A percentile compares a stretch with the other conserved stretches of the same genome.
phyloP scores from a whole-genome alignment of 1,140 invertebrate genomes.

The Drosophila biarmipes region DNA sequence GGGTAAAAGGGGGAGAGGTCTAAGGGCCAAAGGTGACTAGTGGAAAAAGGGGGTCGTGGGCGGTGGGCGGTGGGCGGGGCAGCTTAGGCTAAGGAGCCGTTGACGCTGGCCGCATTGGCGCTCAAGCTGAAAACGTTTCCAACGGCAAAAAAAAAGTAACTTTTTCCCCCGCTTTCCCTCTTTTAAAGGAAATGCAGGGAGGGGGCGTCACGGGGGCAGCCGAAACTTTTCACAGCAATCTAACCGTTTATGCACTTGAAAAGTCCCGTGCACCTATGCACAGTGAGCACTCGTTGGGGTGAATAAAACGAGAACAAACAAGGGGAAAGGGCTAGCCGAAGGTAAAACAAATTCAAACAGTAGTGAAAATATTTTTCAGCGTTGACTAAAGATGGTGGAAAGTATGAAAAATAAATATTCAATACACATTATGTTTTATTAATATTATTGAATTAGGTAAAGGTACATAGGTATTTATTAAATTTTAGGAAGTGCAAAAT shows the following conservation, averaged over 20 bases:
- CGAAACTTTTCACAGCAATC: conserved; percentile 51
- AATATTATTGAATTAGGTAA: no score
- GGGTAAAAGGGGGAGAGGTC: not conserved
- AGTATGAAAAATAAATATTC: no score
- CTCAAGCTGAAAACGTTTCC: conserved; percentile 67
- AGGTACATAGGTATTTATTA: no score
- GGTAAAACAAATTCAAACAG: not conserved
- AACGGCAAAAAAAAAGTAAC: conserved; percentile 29
- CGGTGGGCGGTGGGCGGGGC: not conserved
- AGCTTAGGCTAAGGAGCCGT: conserved; percentile 40
- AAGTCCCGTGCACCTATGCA: conserved; percentile 29
- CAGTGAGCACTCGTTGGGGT: conserved; percentile 3
- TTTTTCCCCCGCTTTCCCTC: not conserved
- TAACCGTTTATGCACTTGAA: conserved; percentile 65
- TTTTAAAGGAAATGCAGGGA: not conserved
- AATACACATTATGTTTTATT: no score
- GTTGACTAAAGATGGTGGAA: no score
- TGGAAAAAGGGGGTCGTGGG: not conserved
- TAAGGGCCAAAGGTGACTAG: conserved; percentile 9
- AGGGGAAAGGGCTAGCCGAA: not conserved
- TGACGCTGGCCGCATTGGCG: conserved; percentile 51
- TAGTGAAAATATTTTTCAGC: no score
- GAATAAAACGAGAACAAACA: not conserved
- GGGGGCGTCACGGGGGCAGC: not conserved
- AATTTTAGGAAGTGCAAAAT: no score